phyloP scores from a whole-genome alignment of 2,888 invertebrate genomes.

The Nemoura dubitans region DNA sequence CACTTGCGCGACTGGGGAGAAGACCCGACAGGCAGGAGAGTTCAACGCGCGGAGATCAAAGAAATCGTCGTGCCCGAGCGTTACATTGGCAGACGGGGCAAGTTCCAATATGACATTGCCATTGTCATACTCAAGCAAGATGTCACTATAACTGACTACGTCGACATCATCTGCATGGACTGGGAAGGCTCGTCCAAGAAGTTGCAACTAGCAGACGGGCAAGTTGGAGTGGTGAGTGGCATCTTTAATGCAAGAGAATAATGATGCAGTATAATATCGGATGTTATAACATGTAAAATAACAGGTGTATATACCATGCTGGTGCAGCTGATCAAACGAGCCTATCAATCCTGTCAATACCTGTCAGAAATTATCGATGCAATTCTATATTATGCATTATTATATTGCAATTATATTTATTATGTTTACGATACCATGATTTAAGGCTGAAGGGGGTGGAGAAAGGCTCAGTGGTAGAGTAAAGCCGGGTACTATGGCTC shows the following conservation, averaged over 20 bases:
- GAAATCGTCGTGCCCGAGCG: neutral
- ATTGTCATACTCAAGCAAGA: neutral
- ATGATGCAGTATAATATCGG: too few relatives aligned
- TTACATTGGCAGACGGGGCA: neutral
- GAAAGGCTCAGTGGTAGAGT: too few relatives aligned
- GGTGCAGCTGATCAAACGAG: too few relatives aligned
- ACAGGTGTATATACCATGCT: too few relatives aligned
- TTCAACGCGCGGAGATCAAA: neutral
- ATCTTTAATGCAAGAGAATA: neutral
- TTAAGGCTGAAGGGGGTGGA: too few relatives aligned
- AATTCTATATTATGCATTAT: too few relatives aligned
- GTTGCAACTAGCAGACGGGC: neutral
- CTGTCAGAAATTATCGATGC: too few relatives aligned
- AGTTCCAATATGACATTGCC: conserved; percentile 10
- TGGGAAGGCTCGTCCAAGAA: neutral
- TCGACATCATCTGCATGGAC: conserved; percentile 16
- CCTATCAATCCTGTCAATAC: too few relatives aligned
- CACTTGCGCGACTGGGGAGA: neutral
- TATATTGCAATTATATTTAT: too few relatives aligned
- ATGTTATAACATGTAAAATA: too few relatives aligned
- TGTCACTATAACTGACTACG: neutral
- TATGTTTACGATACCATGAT: too few relatives aligned
- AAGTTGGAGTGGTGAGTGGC: neutral
- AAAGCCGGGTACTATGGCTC: too few relatives aligned
- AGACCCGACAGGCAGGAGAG: neutral